Evolutionary conservation across 2,888 invertebrate species (phyloP).

Genomic region (Anthrax anthrax): DNA sequence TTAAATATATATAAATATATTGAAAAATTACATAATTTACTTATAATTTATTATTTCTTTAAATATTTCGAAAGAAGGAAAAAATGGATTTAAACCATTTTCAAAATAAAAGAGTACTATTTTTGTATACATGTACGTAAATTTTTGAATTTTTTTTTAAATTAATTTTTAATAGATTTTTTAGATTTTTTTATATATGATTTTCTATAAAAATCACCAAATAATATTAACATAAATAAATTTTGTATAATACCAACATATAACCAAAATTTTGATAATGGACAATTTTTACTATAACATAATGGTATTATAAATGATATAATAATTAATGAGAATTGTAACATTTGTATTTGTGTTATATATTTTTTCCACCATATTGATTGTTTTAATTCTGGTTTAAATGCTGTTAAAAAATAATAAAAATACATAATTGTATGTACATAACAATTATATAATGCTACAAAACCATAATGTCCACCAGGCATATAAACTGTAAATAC

Average conservation of each 20-base stretch:
- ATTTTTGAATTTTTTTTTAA: too few species aligned
- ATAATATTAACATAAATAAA: constrained; percentile 48
- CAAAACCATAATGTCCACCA: constrained; percentile 49
- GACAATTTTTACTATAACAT: constrained; percentile 40
- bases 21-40: too few species aligned
- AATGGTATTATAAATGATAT: constrained; percentile 40
- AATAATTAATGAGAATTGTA: constrained; percentile 49
- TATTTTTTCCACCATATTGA: constrained; percentile 74
- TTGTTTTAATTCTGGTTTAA: constrained; percentile 51
- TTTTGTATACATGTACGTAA: too few species aligned
- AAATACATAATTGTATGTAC: constrained; percentile 73
- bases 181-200: constrained; percentile 37
- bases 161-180: background rate
- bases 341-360: constrained; percentile 71
- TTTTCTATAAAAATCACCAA: constrained; percentile 52
- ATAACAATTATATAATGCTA: constrained; percentile 54
- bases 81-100: too few species aligned
- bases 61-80: too few species aligned
- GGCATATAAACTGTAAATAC: constrained; percentile 40
- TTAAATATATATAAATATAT: too few species aligned
- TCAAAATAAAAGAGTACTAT: too few species aligned
- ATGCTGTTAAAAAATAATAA: constrained; percentile 63
- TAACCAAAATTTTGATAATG: constrained; percentile 41
- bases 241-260: constrained; percentile 49
- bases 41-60: too few species aligned